These are phyloP conservation scores for Oligia latruncula DNA, from an alignment of 2,888 invertebrate species.

Conservation along the genomic window DNA sequence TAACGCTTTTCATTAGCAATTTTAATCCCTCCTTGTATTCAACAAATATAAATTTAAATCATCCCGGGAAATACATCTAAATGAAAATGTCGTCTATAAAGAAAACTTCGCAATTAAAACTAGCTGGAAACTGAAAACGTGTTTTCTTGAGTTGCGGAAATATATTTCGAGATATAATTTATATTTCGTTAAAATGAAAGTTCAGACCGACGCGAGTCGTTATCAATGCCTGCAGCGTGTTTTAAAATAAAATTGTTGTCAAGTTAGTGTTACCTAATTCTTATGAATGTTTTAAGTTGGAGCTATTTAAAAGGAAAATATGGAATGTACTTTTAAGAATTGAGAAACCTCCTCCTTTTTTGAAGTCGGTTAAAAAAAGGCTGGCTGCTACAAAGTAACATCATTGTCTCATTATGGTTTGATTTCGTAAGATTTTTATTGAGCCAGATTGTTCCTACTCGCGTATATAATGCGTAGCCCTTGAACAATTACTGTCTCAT, in stretches of 20 bases:
- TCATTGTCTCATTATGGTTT: too few species aligned
- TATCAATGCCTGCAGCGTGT: background rate
- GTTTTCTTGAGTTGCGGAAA: background rate
- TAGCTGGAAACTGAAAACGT: background rate
- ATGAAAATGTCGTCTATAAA: background rate
- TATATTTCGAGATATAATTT: background rate
- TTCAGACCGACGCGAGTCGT: background rate
- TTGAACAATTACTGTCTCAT: background rate
- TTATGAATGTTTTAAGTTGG: background rate
- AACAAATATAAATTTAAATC: background rate
- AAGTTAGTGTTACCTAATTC: background rate
- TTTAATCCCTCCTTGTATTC: too few species aligned
- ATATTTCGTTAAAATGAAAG: background rate
- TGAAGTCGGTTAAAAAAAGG: background rate
- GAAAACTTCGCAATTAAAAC: slow-evolving; percentile 2
- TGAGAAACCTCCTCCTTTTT: too few species aligned
- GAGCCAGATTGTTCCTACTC: too few species aligned
- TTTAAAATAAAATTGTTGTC: background rate
- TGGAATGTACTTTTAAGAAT: too few species aligned
- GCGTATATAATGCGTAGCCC: too few species aligned
- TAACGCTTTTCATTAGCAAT: too few species aligned
- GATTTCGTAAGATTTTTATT: too few species aligned
- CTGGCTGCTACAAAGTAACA: too few species aligned
- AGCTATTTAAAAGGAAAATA: background rate
- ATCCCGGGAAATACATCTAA: background rate